Evolutionary conservation across 2,797 vertebrate genomes (phyloP).

Genomic region (Esox lucius): DNA sequence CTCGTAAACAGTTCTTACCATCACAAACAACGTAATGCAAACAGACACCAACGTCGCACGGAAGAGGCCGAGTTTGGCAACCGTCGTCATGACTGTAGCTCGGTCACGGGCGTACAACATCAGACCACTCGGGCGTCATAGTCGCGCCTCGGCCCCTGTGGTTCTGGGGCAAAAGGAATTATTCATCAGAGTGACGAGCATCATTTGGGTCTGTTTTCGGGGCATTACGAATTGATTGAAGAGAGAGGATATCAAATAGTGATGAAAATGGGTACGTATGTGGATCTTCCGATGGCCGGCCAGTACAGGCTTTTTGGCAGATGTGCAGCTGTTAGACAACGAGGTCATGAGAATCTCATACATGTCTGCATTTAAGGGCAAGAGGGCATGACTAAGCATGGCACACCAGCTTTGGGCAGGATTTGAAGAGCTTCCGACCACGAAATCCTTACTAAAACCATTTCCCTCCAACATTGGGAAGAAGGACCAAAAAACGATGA

Average conservation of each 20-base stretch:
- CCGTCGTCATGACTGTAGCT: not conserved
- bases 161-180: not conserved
- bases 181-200: constrained; percentile 2
- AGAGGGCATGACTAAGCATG: not conserved
- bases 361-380: not conserved
- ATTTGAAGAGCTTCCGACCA: constrained; percentile 3
- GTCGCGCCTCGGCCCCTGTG: not conserved
- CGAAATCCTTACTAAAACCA: not conserved
- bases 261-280: constrained; percentile 5
- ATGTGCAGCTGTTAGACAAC: not conserved
- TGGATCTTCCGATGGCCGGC: not conserved
- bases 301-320: not conserved
- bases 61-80: not conserved
- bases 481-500: not conserved
- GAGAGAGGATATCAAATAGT: constrained; percentile 21
- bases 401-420: not conserved
- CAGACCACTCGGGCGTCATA: not conserved
- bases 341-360: constrained; percentile 1
- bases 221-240: constrained; percentile 18
- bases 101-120: constrained; percentile 1
- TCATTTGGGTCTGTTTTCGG: not conserved
- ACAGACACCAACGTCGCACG: not conserved
- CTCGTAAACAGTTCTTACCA: constrained; percentile 15
- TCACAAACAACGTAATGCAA: constrained; percentile 26
- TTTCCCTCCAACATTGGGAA: not conserved